A percentile compares a stretch with the other conserved stretches of the same genome.
Evolutionary conservation across 2,113 vertebrate species (phyloP).

Genomic region (Pyxicephalus adspersus): DNA sequence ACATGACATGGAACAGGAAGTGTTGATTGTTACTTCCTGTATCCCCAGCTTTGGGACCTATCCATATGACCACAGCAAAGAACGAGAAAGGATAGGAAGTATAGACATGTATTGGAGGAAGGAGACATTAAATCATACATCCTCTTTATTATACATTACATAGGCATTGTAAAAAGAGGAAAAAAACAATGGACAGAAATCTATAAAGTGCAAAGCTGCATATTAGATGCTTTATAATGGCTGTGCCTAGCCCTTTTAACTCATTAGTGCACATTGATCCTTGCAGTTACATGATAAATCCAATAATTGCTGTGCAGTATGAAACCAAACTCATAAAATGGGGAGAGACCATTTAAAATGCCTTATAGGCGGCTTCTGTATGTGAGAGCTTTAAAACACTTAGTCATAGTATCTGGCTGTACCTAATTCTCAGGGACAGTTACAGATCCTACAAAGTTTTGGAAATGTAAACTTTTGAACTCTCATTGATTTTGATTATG

Average conservation of each 20-base stretch:
- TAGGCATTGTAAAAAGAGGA: constrained; percentile 1
- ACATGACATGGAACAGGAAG: constrained; percentile 34
- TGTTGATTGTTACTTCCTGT: constrained; percentile 61
- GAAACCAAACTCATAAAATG: not conserved
- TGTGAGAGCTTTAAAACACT: too few species aligned
- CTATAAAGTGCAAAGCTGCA: not conserved
- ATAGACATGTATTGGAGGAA: constrained; percentile 61
- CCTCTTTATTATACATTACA: constrained; percentile 24
- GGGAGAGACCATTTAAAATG: not conserved
- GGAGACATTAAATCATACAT: constrained; percentile 31
- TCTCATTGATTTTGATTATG: too few species aligned
- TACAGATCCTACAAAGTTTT: too few species aligned
- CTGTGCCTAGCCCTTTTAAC: not conserved
- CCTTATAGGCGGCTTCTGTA: too few species aligned
- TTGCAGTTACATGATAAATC: not conserved
- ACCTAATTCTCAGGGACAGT: too few species aligned
- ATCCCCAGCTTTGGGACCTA: constrained; percentile 43
- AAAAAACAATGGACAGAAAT: not conserved
- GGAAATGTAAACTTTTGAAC: too few species aligned
- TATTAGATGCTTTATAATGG: not conserved
- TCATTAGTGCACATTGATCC: not conserved
- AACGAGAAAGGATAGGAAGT: constrained; percentile 57
- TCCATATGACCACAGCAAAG: constrained; percentile 57
- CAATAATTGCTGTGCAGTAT: not conserved
- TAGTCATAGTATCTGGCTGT: too few species aligned